These are phyloP conservation scores for Darevskia nairensis DNA, from an alignment of 2,797 vertebrate genomes.

Conservation along the genomic window DNA sequence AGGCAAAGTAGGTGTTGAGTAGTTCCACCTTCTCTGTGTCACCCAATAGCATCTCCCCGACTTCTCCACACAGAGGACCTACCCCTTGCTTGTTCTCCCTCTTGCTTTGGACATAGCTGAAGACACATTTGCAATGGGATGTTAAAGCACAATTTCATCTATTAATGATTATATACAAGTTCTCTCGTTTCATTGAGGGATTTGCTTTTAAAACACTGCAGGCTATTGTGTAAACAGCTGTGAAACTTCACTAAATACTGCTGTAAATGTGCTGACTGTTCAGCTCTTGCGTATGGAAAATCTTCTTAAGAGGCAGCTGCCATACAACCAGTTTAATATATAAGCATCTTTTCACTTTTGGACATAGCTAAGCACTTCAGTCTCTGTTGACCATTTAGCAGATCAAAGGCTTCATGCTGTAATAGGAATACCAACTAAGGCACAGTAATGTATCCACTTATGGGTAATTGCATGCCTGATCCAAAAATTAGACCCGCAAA, in stretches of 20 bases:
- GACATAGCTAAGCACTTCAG: constrained; percentile 17
- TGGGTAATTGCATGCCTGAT: constrained; percentile 13
- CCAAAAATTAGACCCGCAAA: not conserved
- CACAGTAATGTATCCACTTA: constrained; percentile 37
- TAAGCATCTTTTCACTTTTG: constrained; percentile 36
- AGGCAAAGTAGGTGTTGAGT: no score
- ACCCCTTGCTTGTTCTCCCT: no score
- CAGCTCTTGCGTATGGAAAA: constrained; percentile 34
- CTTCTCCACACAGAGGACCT: no score
- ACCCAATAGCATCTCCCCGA: no score
- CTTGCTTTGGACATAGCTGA: no score
- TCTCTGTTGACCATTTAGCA: constrained; percentile 19
- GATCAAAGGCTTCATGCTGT: constrained; percentile 21
- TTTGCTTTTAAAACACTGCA: not conserved
- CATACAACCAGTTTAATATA: fast-evolving
- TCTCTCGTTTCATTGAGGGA: not conserved
- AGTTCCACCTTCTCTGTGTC: no score
- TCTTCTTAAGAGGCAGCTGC: not conserved
- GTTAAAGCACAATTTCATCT: not conserved
- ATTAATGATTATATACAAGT: not conserved
- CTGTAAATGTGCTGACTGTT: not conserved
- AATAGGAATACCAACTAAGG: constrained; percentile 36
- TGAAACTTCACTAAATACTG: not conserved
- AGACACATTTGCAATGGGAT: not conserved
- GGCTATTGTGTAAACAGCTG: not conserved